A percentile compares a stretch with the other conserved stretches of the same genome.
These are phyloP conservation scores for Saguinus imperator DNA, from an alignment of 2,113 vertebrate species.

Conservation along the genomic window DNA sequence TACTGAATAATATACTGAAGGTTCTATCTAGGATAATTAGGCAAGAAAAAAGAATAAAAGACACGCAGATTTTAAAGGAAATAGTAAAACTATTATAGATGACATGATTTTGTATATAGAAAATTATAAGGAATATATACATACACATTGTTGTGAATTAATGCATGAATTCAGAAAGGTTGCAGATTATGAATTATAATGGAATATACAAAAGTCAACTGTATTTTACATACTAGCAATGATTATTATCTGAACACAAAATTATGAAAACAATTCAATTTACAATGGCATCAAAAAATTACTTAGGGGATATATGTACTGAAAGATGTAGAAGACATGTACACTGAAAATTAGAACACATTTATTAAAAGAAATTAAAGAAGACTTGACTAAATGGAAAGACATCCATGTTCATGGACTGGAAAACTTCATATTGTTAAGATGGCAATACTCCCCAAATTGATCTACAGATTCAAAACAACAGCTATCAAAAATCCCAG, in stretches of 20 bases:
- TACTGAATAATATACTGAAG: neutral
- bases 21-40: neutral
- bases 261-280: slow-evolving; percentile 23
- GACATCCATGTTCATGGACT: slow-evolving; percentile 2
- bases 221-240: neutral
- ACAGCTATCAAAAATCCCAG: neutral
- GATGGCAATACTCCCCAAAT: neutral
- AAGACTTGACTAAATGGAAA: slow-evolving; percentile 20
- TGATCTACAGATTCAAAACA: neutral
- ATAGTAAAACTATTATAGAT: neutral
- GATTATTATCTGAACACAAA: neutral
- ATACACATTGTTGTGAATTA: neutral
- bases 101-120: neutral
- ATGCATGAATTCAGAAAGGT: neutral
- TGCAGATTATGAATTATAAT: neutral
- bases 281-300: neutral
- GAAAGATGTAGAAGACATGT: neutral
- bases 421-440: slow-evolving; percentile 26
- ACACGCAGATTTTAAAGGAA: neutral
- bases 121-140: neutral
- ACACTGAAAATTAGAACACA: slow-evolving; percentile 11
- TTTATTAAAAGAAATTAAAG: slow-evolving; percentile 42
- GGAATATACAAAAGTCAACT: neutral
- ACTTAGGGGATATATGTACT: neutral
- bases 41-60: neutral